Base-by-base conservation (phyloP, 2,888 invertebrate genomes). In the Mechanitis messenoides region DNA sequence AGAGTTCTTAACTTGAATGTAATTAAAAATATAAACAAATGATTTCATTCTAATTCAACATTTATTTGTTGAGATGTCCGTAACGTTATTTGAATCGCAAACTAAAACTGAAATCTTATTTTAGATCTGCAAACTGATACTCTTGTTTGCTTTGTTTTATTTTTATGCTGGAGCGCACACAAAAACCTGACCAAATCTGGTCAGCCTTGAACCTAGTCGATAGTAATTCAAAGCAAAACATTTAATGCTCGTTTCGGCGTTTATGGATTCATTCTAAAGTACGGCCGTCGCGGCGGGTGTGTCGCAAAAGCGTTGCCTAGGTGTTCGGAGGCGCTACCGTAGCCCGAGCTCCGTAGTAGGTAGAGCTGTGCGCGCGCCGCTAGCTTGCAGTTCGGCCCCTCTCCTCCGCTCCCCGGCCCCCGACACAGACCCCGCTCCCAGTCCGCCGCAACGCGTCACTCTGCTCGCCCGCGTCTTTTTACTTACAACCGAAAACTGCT, bases 371-470 rank as follows among this genome's bases (percentile, higher is more conserved):
- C 89, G 89, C 88, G 87, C 88, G 87, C 88, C 85, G 79, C 85
- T 84, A 78, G 83, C 81, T 80, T 76, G 79, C 75, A 50, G 50
- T 31, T 50, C 50, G 50, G 50, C 76, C 78, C 72, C 79, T 72
- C 75, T 72, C 78, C 76, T 74, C 75, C 75, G 80, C 76, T 77
- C 81, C 50, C 50, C 50, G 50, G 73, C 77, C 77, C 77, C 78
- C 75, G 81, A 75, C 77, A 78, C 80, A 78, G 81, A 81, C 83
- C 76, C 69, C 78, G 81, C 79, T 79, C 87, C 85, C 90, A 89
- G 90, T 89, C 82, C 82, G 83, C 85, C 85, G 89, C 89, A 89
- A 85, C 86, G 90, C 90, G 88, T 85, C 85, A 86, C 75, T 82
- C 73, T 78, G 86, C 78, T 80, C 86, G 84, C 88, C 70, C 88